phyloP scores from a whole-genome alignment of 1,140 invertebrate species.

The Apis mellifera region Amel_HAv3.1 CM009945.2:6516001-6516500 shows the following conservation, averaged over 20 bases:
- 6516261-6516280: neutral
- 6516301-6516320: constrained; percentile 26
- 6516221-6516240: constrained; percentile 52
- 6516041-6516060: neutral
- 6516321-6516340: neutral
- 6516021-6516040: neutral
- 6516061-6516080: neutral
- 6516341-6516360: neutral
- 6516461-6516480: constrained; percentile 23
- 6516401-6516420: constrained; percentile 35
- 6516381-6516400: constrained; percentile 1
- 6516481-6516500: constrained; percentile 5
- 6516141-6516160: constrained; percentile 56
- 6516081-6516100: constrained; percentile 21
- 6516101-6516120: constrained; percentile 28
- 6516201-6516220: constrained; percentile 17
- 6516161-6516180: constrained; percentile 38
- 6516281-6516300: constrained; percentile 21
- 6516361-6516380: neutral
- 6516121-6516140: constrained; percentile 59
- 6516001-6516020: constrained; percentile 14
- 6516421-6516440: constrained; percentile 40
- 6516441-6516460: neutral
- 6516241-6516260: constrained; percentile 53
- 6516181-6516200: constrained; percentile 49